Conservation (phyloP, 1,140 invertebrate species). For the Aricia agestis region DNA sequence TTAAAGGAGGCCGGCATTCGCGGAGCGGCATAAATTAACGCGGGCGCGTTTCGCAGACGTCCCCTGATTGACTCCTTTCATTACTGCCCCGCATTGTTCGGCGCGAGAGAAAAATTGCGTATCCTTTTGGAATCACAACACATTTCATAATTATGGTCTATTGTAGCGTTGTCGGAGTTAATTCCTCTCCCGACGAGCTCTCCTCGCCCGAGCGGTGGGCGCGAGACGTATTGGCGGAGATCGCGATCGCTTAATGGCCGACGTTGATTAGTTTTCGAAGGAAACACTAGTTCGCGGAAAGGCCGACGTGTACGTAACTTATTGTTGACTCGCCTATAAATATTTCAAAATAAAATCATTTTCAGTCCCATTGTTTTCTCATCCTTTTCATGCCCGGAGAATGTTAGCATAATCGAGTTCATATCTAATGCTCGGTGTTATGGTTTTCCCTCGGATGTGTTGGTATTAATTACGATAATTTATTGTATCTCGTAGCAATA, state of each 20-base stretch:
- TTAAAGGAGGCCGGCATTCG: constrained; percentile 36
- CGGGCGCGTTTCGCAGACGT: constrained; percentile 60
- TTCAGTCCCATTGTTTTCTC: background rate
- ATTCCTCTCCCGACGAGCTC: constrained; percentile 52
- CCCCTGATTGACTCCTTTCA: constrained; percentile 74
- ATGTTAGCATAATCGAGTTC: background rate
- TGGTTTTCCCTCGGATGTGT: constrained; percentile 15
- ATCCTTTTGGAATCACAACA: constrained; percentile 66
- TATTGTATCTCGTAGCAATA: constrained; percentile 50
- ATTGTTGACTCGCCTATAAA: background rate
- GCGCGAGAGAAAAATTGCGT: constrained; percentile 60
- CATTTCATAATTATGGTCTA: constrained; percentile 76
- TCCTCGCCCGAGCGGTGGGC: constrained; percentile 41
- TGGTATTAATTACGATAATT: constrained; percentile 57
- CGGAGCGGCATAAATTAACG: constrained; percentile 62
- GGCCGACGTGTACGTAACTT: constrained; percentile 24
- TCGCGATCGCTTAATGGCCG: constrained; percentile 53
- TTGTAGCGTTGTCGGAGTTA: constrained; percentile 67
- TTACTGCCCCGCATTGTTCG: constrained; percentile 68
- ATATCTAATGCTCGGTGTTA: background rate
- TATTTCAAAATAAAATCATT: background rate
- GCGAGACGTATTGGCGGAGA: constrained; percentile 53
- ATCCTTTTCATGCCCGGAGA: background rate
- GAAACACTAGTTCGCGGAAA: constrained; percentile 66
- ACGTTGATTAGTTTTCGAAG: constrained; percentile 69